A percentile compares a stretch with the other conserved stretches of the same genome.
Conservation (phyloP, 2,797 vertebrate genomes). For the Saguinus oedipus region DNA sequence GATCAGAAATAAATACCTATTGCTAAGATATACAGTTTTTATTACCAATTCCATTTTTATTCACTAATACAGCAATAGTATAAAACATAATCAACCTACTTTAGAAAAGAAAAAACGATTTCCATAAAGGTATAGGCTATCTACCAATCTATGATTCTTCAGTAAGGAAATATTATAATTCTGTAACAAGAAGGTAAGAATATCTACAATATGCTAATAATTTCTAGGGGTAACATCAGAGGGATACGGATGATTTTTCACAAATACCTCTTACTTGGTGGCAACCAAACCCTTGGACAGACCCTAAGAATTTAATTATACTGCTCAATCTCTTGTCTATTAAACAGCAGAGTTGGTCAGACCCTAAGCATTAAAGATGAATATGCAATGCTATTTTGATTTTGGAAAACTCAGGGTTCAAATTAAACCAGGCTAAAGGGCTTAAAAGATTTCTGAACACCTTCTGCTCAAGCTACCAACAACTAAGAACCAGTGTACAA, state of each 20-base stretch:
- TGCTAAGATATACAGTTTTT: not conserved
- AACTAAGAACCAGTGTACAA: not conserved
- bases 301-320: not conserved
- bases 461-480: not conserved
- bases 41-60: constrained; percentile 29
- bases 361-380: not conserved
- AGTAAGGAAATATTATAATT: not conserved
- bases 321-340: not conserved
- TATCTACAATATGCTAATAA: not conserved
- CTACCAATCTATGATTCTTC: not conserved
- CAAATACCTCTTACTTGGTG: not conserved
- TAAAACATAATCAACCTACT: not conserved
- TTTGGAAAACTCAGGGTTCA: not conserved
- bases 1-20: not conserved
- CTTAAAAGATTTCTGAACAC: not conserved
- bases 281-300: not conserved
- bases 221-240: not conserved
- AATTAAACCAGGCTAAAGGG: not conserved
- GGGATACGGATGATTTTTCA: constrained; percentile 11
- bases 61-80: not conserved
- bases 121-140: not conserved
- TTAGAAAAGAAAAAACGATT: not conserved
- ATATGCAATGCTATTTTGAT: not conserved
- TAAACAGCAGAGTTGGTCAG: not conserved
- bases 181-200: not conserved